Evolutionary conservation across 1,140 invertebrate species (phyloP), one percentile per base, ranked within the genome.

Genomic region (Elymnias hypermnestra): DNA sequence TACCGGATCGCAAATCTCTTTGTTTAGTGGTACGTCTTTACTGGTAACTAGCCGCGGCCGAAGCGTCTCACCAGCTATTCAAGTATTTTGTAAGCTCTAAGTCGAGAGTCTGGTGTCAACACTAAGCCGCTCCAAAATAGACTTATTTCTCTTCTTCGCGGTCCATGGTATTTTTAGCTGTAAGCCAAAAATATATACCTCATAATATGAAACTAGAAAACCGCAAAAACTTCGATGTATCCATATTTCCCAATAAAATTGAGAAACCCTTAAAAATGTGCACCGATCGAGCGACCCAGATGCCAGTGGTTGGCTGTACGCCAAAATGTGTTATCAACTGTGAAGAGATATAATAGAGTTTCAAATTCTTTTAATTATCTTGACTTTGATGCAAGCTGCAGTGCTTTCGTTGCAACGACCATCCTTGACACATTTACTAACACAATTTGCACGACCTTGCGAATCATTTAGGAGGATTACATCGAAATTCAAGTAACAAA

Each of bases 331-430:
- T 69, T 72, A 83, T 75, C 55, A 68, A 70, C 63, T 68, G 63
- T 63, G 55, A 50, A 70, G 62, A 66, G 68, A 69, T 76, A 83
- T 73, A 71, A 69, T 63, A 65, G 66, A 54, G 62, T 69, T 73
- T 66, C 63, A 81, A 78, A 33, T 81, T 81, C 77, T 83, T 83
- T 78, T 78, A 81, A 83, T 83, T 78, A 83, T 76, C 72, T 71
- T 65, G 70, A 76, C 53, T 75, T 70, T 74, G 72, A 68, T 65
- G 53, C 63, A 57, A 33, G 48, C 50, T 69, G 58, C 63, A 70
- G 54, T 47, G 58, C 55, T 50, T 64, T 68, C 59, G 52, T 69
- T 72, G 59, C 63, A 58, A 53, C 53, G 43, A 43, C 61, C 57
- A 53, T 55, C 66, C 63, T 73, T 72, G 71, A 70, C 66, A 71